Percentiles rank a stretch among this genome's conserved stretches.
Conservation (phyloP, 1,140 invertebrate genomes). For the Apis florea region DNA sequence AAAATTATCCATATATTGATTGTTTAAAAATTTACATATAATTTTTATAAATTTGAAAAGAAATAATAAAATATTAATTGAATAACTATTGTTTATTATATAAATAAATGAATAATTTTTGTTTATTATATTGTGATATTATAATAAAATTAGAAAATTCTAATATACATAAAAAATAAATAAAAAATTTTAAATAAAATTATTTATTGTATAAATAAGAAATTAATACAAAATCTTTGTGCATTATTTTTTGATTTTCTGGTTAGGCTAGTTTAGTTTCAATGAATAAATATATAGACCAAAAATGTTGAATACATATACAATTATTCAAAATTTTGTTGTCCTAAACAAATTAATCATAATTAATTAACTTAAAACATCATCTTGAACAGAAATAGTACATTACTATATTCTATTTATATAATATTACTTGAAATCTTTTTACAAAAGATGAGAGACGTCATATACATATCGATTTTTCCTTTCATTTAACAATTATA, state of each 20-base stretch:
- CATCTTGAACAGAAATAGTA: constrained; percentile 28
- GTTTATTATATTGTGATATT: neutral
- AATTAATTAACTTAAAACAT: neutral
- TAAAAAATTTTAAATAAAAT: neutral
- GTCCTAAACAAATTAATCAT: neutral
- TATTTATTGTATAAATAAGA: neutral
- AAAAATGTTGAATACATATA: constrained; percentile 9
- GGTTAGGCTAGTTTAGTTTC: constrained; percentile 33
- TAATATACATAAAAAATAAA: neutral
- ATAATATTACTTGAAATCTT: constrained; percentile 51
- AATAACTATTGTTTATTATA: no score
- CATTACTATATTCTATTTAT: constrained; percentile 50
- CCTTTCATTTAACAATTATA: neutral
- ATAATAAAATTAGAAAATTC: neutral
- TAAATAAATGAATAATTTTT: neutral
- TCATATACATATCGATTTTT: constrained; percentile 54
- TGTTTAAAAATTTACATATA: neutral
- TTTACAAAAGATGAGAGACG: constrained; percentile 29
- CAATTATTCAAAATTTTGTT: neutral
- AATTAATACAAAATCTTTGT: neutral
- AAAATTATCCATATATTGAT: neutral
- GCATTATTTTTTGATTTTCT: constrained; percentile 3
- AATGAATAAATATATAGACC: constrained; percentile 10
- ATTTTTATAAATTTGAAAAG: neutral
- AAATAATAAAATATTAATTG: neutral